Evolutionary conservation across 2,888 invertebrate species (phyloP), one percentile per base, ranked within the genome.

Genomic region (Cryptocephalus moraei): DNA sequence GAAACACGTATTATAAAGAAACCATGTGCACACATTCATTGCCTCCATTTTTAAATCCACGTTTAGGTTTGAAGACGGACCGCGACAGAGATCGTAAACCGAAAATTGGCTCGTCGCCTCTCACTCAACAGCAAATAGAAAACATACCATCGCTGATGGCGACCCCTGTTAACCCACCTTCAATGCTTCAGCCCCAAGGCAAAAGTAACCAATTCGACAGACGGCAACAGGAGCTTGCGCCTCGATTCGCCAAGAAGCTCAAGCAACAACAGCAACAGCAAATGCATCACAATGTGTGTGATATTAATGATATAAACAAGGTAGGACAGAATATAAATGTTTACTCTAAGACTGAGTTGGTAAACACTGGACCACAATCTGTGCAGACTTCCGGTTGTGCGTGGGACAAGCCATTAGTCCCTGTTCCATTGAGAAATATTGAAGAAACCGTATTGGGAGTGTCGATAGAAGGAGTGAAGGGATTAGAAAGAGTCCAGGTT

Each of bases 321-420:
- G 59, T 65, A 39, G 66, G 62, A 52, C 62, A 67, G 44, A 66
- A 58, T 40, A 59, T 65, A 40, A 62, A 62, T 33, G 58, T 64
- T 48, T 66, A 67, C 46, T 62, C 58, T 12, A 57, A 67, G 52
- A 67, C 67, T 51, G 66, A 66, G 6, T 11, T 36, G 9, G 22
- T 22, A 22, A n/a, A 36, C 6, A n/a, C 12, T 12, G 11, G 12
- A 11, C 11, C 36, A 36, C 36, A 36, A 12, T 36, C 56, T 1
- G 48, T 50, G 2, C 22, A 22, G 22, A 22, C 22, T 22, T 73
- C 31, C 74, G 78, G 32, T 76, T 81, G 6, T 39, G 90, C 90
- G 2, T 91, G 91, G 91, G 88, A 88, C 57, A 90, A 90, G 68
- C 87, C 89, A 4, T 82, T 89, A 58, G 80, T 81, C 33, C 79